Evolutionary conservation across 2,797 vertebrate genomes (phyloP).

Genomic region (Myotis planiceps): DNA sequence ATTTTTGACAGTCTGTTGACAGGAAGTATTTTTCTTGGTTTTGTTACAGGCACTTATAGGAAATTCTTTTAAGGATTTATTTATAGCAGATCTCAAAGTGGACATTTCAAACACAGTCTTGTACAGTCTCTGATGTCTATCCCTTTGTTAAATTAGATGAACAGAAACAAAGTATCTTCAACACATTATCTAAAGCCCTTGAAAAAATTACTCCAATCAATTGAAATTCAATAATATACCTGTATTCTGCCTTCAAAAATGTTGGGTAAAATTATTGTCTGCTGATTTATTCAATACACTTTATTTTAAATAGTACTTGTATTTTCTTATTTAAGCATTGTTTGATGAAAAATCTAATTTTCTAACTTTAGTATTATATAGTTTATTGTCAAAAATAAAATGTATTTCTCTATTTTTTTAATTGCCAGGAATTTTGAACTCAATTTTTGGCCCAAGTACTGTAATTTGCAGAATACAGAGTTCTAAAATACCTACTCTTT

Average conservation of each 20-base stretch:
- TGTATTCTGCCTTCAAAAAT: not conserved
- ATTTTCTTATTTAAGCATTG: not conserved
- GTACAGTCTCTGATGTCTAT: not conserved
- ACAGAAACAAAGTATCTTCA: not conserved
- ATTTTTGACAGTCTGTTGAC: not conserved
- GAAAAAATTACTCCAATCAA: not conserved
- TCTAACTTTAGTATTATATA: not conserved
- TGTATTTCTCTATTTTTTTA: not conserved
- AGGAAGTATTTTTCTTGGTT: not conserved
- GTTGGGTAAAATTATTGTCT: not conserved
- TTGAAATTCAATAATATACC: slow-evolving; percentile 1
- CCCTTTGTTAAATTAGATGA: not conserved
- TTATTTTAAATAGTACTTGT: not conserved
- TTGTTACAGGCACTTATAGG: not conserved
- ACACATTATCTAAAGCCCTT: not conserved
- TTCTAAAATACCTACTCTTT: not conserved
- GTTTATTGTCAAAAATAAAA: slow-evolving; percentile 1
- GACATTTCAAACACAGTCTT: not conserved
- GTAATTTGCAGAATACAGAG: not conserved
- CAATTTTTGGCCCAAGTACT: not conserved
- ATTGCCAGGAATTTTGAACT: not conserved
- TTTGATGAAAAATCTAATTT: not conserved
- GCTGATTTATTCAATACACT: not conserved
- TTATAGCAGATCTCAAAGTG: slow-evolving; percentile 28
- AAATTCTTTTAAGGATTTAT: slow-evolving; percentile 6